Base-by-base conservation (phyloP, 1,140 invertebrate species). In the Ylistrum balloti region DNA sequence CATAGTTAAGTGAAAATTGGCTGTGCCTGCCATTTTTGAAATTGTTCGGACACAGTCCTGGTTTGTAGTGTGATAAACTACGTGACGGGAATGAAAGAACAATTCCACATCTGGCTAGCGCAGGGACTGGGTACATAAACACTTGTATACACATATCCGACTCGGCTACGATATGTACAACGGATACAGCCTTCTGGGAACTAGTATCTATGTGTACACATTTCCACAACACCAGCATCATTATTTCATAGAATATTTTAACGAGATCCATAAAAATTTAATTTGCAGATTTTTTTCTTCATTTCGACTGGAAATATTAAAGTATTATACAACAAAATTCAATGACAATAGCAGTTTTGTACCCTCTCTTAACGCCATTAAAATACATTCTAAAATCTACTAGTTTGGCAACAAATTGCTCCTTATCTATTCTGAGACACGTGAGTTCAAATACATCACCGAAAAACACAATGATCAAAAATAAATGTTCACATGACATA, bases 101-200 rank as follows among this genome's bases (percentile, higher is more conserved):
- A 28, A 28, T n/a, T 1, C 56, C 56, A 74, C 56, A 74, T 74
- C 56, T 74, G 56, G 56, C 22, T 74, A 48, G 45, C 45, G 11
- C 56, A 9, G 56, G n/a, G 9, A 74, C 56, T 28, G 17, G n/a
- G 28, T 74, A 48, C 22, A 74, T 74, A 74, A 74, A 74, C 56
- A 74, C 45, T 56, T 56, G 45, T 56, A 56, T 56, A n/a, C n/a
- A n/a, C 20, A 74, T n/a, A 74, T 74, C 56, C 56, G 56, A 74
- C 56, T 74, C 28, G 56, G n/a, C n/a, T 74, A 74, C 13, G 13
- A 38, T 74, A 74, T 17, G 56, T 28, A 74, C 15, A 74, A 28
- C 28, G 56, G 22, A n/a, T 74, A 48, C 11, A 74, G 5, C 13
- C 13, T 13, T 5, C 35, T 74, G 56, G n/a, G 22, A 28, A 28